Percentiles rank a stretch among this genome's conserved stretches.
These are phyloP conservation scores for Lycaena phlaeas DNA, from an alignment of 2,888 invertebrate species.

Conservation along the genomic window DNA sequence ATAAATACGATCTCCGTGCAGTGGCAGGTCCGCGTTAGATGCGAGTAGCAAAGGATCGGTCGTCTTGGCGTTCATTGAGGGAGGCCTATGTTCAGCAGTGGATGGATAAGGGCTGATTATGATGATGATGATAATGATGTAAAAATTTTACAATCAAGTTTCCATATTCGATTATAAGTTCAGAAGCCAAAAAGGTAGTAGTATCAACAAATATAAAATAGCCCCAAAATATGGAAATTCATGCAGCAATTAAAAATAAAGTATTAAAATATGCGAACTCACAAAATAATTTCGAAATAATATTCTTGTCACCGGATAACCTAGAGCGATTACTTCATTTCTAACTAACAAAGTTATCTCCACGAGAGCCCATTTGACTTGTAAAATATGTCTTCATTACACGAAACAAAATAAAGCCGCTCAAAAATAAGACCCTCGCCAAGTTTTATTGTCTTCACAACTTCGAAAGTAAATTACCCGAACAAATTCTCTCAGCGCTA, in stretches of 20 bases:
- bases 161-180: too few relatives aligned
- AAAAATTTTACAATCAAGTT: too few relatives aligned
- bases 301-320: background rate
- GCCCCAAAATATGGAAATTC: too few relatives aligned
- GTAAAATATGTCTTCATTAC: constrained; percentile 48
- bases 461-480: constrained; percentile 65
- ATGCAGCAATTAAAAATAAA: background rate
- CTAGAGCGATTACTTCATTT: background rate
- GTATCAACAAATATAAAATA: too few relatives aligned
- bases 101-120: too few relatives aligned
- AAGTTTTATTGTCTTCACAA: constrained; percentile 68
- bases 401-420: constrained; percentile 49
- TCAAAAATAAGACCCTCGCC: constrained; percentile 44
- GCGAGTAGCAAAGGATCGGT: too few relatives aligned
- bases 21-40: too few relatives aligned
- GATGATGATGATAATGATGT: too few relatives aligned
- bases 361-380: constrained; percentile 28
- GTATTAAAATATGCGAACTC: background rate
- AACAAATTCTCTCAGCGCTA: constrained; percentile 66
- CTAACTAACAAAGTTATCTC: constrained; percentile 17
- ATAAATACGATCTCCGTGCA: too few relatives aligned
- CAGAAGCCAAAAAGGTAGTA: too few relatives aligned
- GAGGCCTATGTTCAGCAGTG: too few relatives aligned
- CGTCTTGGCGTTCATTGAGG: too few relatives aligned
- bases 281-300: background rate